phyloP scores from a whole-genome alignment of 2,113 vertebrate genomes.

The Corydoras maculifer region DNA sequence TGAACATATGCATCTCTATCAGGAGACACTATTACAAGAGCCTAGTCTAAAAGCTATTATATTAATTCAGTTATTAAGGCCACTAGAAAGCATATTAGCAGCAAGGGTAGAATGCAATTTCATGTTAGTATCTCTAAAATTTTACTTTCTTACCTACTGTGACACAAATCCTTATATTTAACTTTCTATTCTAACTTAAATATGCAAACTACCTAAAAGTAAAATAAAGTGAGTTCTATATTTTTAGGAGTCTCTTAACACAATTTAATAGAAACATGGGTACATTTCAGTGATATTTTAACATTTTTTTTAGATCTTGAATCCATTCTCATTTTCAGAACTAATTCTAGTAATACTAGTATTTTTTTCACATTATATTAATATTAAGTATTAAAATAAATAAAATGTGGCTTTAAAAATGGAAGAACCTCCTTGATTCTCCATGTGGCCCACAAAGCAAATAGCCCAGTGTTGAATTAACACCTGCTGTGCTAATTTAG shows the following conservation, averaged over 20 bases:
- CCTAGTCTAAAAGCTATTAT: conserved; percentile 2
- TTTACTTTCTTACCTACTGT: not conserved
- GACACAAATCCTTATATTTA: not conserved
- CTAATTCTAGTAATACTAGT: too few relatives aligned
- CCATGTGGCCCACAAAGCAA: not conserved
- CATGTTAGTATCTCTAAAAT: conserved; percentile 1
- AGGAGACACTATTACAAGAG: not conserved
- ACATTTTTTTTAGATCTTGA: too few relatives aligned
- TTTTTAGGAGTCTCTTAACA: too few relatives aligned
- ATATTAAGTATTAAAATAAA: conserved; percentile 18
- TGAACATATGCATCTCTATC: not conserved
- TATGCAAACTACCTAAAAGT: too few relatives aligned
- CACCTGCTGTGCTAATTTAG: not conserved
- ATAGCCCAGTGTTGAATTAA: conserved; percentile 4
- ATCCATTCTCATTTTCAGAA: too few relatives aligned
- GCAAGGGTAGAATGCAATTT: not conserved
- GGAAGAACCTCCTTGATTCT: not conserved
- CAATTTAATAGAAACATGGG: too few relatives aligned
- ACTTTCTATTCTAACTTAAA: not conserved
- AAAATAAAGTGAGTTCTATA: too few relatives aligned
- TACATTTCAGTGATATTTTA: too few relatives aligned
- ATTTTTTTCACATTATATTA: too few relatives aligned
- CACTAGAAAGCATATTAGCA: not conserved
- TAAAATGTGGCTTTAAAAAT: conserved; percentile 14
- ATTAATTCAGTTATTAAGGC: not conserved